Percentiles rank a stretch among this genome's conserved stretches.
Evolutionary conservation across 1,140 invertebrate genomes (phyloP).

Genomic region (Brachionus rotundiformis): DNA sequence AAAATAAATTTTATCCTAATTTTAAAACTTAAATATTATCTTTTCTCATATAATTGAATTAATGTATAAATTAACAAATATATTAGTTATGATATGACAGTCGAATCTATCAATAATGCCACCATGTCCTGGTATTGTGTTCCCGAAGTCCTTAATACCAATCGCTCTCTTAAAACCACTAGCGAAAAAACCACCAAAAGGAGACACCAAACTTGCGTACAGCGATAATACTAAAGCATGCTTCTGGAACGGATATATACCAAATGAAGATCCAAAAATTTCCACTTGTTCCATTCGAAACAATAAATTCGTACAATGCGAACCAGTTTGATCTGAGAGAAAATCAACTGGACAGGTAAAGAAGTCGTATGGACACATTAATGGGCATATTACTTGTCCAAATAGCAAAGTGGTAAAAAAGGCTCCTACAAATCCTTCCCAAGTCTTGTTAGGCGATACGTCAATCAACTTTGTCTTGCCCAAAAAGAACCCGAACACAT

Average conservation of each 20-base stretch:
- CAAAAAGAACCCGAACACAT: slow-evolving; percentile 98
- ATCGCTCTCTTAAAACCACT: slow-evolving; percentile 98
- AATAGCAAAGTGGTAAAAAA: slow-evolving; percentile 88
- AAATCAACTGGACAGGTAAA: slow-evolving; percentile 95
- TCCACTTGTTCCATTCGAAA: neutral
- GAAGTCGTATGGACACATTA: slow-evolving; percentile 82
- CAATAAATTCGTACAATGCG: no score
- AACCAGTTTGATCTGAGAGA: slow-evolving; percentile 64
- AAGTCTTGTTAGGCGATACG: slow-evolving; percentile 94
- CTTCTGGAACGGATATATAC: slow-evolving; percentile 80
- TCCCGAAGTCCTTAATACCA: slow-evolving; percentile 94
- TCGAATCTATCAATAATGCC: slow-evolving; percentile 99
- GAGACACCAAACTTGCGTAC: slow-evolving; percentile 96
- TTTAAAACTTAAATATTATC: neutral
- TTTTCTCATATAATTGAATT: slow-evolving; percentile 66
- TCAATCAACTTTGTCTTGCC: slow-evolving; percentile 97
- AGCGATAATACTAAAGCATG: slow-evolving; percentile 83
- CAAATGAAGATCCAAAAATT: neutral
- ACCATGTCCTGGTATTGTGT: slow-evolving; percentile 90
- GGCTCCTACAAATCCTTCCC: slow-evolving; percentile 96
- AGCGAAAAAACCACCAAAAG: slow-evolving; percentile 98
- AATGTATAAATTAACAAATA: slow-evolving; percentile 97
- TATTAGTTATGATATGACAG: slow-evolving; percentile 97
- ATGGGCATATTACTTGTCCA: slow-evolving; percentile 72
- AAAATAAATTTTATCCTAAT: neutral